Evolutionary conservation across 2,113 vertebrate genomes (phyloP), one percentile per base, ranked within the genome.

Genomic region (Manacus vitellinus): DNA sequence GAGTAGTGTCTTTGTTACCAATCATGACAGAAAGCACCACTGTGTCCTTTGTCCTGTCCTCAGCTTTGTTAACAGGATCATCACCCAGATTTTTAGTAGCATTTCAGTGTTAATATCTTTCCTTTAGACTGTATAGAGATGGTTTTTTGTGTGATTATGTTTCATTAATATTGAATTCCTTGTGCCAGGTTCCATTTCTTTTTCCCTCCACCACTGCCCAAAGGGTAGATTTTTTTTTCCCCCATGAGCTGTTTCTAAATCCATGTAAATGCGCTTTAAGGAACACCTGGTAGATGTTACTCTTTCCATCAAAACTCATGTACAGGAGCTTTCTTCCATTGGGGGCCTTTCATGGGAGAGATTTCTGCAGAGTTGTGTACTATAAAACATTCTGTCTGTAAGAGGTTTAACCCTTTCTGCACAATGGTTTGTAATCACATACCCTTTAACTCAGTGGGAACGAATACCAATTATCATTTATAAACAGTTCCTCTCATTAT

Each of bases 401-500:
- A 87, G 75, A 81, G 80, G 30, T 87, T 97, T 97, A 97, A 96
- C 96, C 74, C 93, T 92, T 96, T 95, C 46, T 95, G 75, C 3
- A 0, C 25, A 37, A 21, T 14, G 93, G 65, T 85, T 77, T 94
- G 51, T 94, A 94, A 77, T 94, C 88, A 71, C 58, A 78, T 96
- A 93, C 95, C 95, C 94, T 97, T 97, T 79, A 91, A 73, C 91
- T 96, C 90, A 81, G 44, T 95, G 88, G 88, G 89, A 97, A 93
- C 47, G 86, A 96, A 94, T 97, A 59, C 86, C 93, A 95, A 97
- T 97, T 97, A 97, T 91, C 94, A 89, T 96, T 97, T 96, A 92
- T 91, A 95, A 97, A 92, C 82, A 93, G 80, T 97, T 95, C 83
- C 88, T 97, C 94, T 97, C 95, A 96, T 97, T 97, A 95, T 96